phyloP scores from a whole-genome alignment of 2,888 invertebrate species.

The Pimpla rufipes region DNA sequence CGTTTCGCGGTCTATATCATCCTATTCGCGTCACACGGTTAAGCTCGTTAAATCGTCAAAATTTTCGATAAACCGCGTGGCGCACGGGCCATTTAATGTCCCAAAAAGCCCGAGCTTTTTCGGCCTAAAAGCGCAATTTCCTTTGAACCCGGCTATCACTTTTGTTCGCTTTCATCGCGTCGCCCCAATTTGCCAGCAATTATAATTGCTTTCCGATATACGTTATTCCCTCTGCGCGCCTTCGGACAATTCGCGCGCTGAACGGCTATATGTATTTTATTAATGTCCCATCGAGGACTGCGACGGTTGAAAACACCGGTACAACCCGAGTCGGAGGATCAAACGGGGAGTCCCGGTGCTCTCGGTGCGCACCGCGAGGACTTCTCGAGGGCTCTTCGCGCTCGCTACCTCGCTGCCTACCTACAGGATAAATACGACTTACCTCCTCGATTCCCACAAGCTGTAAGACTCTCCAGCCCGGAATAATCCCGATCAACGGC shows the following conservation, averaged over 20 bases:
- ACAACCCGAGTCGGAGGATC: background rate
- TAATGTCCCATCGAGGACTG: background rate
- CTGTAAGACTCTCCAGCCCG: background rate
- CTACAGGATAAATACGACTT: slow-evolving; percentile 21
- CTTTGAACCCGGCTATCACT: background rate
- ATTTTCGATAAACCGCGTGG: slow-evolving; percentile 1
- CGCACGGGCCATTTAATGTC: background rate
- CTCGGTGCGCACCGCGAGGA: background rate
- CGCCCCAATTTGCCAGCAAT: too few species aligned
- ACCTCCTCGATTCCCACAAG: slow-evolving; percentile 15
- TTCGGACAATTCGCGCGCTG: background rate
- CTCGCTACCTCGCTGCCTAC: slow-evolving; percentile 16
- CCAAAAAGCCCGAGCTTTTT: background rate
- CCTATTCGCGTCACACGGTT: background rate
- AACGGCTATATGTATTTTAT: background rate
- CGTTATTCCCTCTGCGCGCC: background rate
- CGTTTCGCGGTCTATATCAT: background rate
- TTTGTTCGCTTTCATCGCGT: background rate
- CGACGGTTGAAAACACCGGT: background rate
- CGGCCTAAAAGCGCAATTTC: background rate
- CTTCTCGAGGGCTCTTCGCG: slow-evolving; percentile 27
- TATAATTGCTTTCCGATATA: background rate
- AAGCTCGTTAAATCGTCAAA: slow-evolving; percentile 29
- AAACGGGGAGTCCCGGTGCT: background rate
- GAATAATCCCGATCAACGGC: slow-evolving; percentile 5